Evolutionary conservation across 2,888 invertebrate species (phyloP).

Genomic region (Cryptophagus acutangulus): DNA sequence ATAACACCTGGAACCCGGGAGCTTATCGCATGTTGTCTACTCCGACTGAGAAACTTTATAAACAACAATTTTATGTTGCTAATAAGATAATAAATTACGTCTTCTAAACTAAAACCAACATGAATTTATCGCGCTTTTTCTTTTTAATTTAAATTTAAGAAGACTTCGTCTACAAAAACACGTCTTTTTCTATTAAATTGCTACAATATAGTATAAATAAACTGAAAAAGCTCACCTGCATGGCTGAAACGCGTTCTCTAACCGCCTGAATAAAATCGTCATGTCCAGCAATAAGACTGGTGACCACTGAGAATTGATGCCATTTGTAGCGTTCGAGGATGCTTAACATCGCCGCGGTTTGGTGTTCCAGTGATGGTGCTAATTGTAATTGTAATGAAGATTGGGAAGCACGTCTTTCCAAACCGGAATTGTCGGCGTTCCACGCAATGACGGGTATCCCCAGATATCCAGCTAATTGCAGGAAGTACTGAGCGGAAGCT

Average conservation of each 20-base stretch:
- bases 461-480: conserved; percentile 87
- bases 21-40: too few relatives aligned
- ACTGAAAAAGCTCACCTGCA: conserved; percentile 73
- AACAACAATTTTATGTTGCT: too few relatives aligned
- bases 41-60: too few relatives aligned
- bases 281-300: conserved; percentile 89
- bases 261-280: conserved; percentile 94
- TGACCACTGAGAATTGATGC: conserved; percentile 93
- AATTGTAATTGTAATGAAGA: conserved; percentile 87
- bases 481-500: conserved; percentile 89
- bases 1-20: too few relatives aligned
- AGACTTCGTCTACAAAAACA: too few relatives aligned
- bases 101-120: too few relatives aligned
- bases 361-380: conserved; percentile 95
- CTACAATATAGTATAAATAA: too few relatives aligned
- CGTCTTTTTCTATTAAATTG: too few relatives aligned
- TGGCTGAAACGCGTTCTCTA: conserved; percentile 76
- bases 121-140: too few relatives aligned
- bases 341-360: conserved; percentile 92
- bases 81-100: too few relatives aligned
- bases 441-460: conserved; percentile 93
- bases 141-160: too few relatives aligned
- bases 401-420: conserved; percentile 68
- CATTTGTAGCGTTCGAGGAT: conserved; percentile 93
- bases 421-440: conserved; percentile 96